Conservation (phyloP, 92 coral and sea anemone species). For the Porites divaricata region DNA sequence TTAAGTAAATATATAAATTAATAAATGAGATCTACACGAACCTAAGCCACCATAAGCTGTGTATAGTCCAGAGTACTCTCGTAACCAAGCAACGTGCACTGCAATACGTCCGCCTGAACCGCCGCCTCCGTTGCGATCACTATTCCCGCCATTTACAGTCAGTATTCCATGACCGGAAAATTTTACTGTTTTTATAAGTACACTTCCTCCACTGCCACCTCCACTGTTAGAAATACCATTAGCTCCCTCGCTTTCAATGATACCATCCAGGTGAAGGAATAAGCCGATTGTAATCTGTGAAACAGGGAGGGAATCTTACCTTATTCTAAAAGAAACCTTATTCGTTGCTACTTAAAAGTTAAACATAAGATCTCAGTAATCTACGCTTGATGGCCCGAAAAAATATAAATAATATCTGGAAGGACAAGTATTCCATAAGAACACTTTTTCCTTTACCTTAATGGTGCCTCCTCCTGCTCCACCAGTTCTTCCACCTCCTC, state of each 20-base stretch:
- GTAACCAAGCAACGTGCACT: conserved; percentile 96
- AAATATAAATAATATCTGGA: no score
- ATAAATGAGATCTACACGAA: background rate
- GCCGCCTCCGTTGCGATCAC: conserved; percentile 93
- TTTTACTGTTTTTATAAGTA: conserved; percentile 75
- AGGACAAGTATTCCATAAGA: no score
- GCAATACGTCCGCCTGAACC: conserved; percentile 98
- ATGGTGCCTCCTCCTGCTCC: conserved; percentile 91
- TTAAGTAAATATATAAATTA: no score
- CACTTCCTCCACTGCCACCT: conserved; percentile 98
- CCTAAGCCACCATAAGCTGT: conserved; percentile 78
- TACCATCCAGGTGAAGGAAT: conserved; percentile 90
- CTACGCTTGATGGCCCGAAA: no score
- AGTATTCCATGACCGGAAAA: conserved; percentile 95
- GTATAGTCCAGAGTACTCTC: conserved; percentile 90
- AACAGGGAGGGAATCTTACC: background rate
- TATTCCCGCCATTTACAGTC: conserved; percentile 85
- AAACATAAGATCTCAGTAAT: no score
- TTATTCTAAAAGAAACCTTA: no score
- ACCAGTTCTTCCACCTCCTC: conserved; percentile 82
- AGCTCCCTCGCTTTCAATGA: conserved; percentile 79
- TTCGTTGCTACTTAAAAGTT: no score
- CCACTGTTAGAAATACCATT: conserved; percentile 74
- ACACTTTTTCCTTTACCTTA: conserved; percentile 53
- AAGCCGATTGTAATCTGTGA: conserved; percentile 77